Conservation (phyloP, 1,140 invertebrate species). For the Choristoneura fumiferana region DNA sequence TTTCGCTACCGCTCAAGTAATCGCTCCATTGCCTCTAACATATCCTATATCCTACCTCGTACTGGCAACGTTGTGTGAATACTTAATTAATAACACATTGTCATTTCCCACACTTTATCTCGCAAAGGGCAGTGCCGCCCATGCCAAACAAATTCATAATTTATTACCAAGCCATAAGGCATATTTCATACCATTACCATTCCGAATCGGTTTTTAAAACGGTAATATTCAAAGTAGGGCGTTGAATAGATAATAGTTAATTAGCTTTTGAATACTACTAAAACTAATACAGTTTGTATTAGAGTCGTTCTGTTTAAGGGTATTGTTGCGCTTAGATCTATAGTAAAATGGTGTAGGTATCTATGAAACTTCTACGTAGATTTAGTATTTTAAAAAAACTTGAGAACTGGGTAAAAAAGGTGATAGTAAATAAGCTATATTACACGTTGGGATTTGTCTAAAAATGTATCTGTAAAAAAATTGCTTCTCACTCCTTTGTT, state of each 20-base stretch:
- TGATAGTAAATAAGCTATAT: too few relatives aligned
- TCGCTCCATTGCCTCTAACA: not conserved
- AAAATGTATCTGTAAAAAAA: too few relatives aligned
- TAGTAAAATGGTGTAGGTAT: too few relatives aligned
- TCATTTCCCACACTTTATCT: slow-evolving; percentile 23
- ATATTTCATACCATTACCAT: not conserved
- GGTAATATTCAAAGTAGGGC: not conserved
- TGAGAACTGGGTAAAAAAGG: too few relatives aligned
- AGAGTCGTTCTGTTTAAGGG: too few relatives aligned
- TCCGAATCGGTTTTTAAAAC: not conserved
- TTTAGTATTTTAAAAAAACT: too few relatives aligned
- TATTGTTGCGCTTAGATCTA: too few relatives aligned
- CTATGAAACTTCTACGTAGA: too few relatives aligned
- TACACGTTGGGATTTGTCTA: too few relatives aligned
- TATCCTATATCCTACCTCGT: not conserved
- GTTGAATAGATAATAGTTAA: not conserved
- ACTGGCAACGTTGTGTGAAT: slow-evolving; percentile 23
- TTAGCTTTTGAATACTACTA: not conserved
- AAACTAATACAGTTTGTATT: too few relatives aligned
- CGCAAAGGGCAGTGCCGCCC: not conserved
- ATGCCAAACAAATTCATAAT: not conserved
- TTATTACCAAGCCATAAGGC: slow-evolving; percentile 1
- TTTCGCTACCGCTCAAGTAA: not conserved
- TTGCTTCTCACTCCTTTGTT: too few relatives aligned
- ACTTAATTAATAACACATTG: slow-evolving; percentile 30